Percentiles rank a stretch among this genome's conserved stretches.
phyloP scores from a whole-genome alignment of 2,888 invertebrate species.

The Habrosyne pyritoides region DNA sequence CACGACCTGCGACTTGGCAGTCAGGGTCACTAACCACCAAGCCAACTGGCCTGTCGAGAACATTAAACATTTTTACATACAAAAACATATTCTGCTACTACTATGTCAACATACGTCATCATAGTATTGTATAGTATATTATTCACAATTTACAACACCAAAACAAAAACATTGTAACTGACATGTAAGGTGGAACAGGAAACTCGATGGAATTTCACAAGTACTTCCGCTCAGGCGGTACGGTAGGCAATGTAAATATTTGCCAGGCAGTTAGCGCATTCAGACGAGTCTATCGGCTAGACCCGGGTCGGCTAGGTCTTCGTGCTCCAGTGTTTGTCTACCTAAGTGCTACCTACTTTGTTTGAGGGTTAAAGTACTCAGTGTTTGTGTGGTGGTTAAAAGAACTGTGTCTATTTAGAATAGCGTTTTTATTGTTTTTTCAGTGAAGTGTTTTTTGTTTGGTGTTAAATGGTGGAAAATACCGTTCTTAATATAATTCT shows the following conservation, averaged over 20 bases:
- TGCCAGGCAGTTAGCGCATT: constrained; percentile 16
- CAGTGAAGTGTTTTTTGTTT: neutral
- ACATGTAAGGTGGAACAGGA: neutral
- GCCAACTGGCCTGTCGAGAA: too few species aligned
- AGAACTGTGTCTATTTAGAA: neutral
- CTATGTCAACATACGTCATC: too few species aligned
- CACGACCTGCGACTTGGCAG: too few species aligned
- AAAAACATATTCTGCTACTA: too few species aligned
- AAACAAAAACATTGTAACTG: neutral
- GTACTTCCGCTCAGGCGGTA: constrained; percentile 1
- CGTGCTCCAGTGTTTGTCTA: neutral
- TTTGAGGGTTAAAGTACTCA: neutral
- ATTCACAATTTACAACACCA: too few species aligned
- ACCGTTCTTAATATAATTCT: too few species aligned
- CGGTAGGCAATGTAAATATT: constrained; percentile 17
- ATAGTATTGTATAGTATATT: too few species aligned
- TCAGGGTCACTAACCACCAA: too few species aligned
- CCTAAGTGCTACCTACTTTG: neutral
- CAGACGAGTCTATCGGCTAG: constrained; percentile 11
- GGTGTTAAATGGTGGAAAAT: neutral
- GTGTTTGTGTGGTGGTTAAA: neutral
- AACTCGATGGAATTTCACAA: constrained; percentile 5
- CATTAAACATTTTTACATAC: too few species aligned
- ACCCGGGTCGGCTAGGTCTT: neutral
- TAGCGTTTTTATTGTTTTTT: neutral